Evolutionary conservation across 2,888 invertebrate species (phyloP).

Genomic region (Nephrotoma guestfalica): DNA sequence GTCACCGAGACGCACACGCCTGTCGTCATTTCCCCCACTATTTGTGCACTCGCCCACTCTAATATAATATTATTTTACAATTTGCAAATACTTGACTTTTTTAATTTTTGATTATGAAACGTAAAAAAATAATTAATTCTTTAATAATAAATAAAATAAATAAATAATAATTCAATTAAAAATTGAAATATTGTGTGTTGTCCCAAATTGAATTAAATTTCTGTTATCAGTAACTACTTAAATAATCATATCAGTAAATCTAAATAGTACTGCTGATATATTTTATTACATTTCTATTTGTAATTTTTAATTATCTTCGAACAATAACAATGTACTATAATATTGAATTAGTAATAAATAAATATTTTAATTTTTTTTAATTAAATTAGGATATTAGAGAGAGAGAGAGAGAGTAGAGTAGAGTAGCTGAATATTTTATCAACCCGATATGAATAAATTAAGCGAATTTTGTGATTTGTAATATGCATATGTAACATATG

Average conservation of each 20-base stretch:
- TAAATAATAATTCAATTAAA: background rate
- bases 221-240: background rate
- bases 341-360: background rate
- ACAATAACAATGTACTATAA: background rate
- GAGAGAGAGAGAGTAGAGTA: too few species aligned
- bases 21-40: too few species aligned
- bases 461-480: background rate
- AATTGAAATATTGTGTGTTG: background rate
- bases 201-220: background rate
- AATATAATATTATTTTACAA: background rate
- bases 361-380: background rate
- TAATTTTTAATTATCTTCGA: background rate
- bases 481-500: background rate
- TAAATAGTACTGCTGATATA: background rate
- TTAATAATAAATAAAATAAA: background rate
- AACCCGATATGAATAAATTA: background rate
- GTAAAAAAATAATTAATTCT: background rate
- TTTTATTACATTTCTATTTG: background rate
- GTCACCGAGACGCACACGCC: too few species aligned
- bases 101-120: background rate
- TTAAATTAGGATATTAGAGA: background rate
- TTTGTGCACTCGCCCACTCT: too few species aligned
- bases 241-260: background rate
- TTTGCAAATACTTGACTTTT: background rate
- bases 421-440: background rate